A percentile compares a stretch with the other conserved stretches of the same genome.
Evolutionary conservation across 2,888 invertebrate species (phyloP).

Genomic region (Capitulum mitella): DNA sequence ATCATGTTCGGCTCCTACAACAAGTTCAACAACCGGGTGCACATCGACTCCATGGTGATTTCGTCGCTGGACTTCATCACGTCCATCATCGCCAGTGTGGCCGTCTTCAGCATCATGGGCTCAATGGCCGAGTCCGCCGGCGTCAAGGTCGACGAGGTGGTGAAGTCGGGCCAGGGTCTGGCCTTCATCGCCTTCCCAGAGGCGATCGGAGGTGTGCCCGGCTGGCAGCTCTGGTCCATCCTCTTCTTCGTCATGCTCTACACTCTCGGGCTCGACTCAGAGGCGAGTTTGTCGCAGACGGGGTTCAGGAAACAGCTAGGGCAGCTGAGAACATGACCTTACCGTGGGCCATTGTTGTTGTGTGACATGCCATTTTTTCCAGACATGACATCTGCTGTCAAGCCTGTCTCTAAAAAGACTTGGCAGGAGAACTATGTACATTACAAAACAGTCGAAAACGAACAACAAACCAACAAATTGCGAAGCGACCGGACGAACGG

Average conservation of each 20-base stretch:
- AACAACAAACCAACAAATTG: too few species aligned
- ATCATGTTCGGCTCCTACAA: conserved; percentile 62
- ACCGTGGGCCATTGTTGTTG: too few species aligned
- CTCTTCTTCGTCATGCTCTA: conserved; percentile 40
- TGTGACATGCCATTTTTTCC: too few species aligned
- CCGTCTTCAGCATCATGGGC: conserved; percentile 61
- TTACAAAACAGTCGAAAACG: too few species aligned
- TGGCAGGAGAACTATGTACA: too few species aligned
- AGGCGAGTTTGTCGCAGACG: conserved; percentile 30
- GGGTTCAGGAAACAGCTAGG: too few species aligned
- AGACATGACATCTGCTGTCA: too few species aligned
- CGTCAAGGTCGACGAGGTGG: conserved; percentile 29
- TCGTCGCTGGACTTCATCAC: conserved; percentile 62
- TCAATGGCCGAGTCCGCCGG: conserved; percentile 32
- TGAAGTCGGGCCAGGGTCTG: conserved; percentile 38
- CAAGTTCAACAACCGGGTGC: conserved; percentile 54
- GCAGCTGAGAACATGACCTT: too few species aligned
- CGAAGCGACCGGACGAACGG: too few species aligned
- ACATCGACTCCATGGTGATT: conserved; percentile 63
- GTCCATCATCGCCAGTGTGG: conserved; percentile 68
- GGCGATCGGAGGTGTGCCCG: conserved; percentile 38
- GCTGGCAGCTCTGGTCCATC: conserved; percentile 39
- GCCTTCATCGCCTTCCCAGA: conserved; percentile 41
- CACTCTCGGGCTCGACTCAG: conserved; percentile 38
- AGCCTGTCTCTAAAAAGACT: too few species aligned